phyloP scores from a whole-genome alignment of 2,113 vertebrate genomes.

The Calidris pugnax region DNA sequence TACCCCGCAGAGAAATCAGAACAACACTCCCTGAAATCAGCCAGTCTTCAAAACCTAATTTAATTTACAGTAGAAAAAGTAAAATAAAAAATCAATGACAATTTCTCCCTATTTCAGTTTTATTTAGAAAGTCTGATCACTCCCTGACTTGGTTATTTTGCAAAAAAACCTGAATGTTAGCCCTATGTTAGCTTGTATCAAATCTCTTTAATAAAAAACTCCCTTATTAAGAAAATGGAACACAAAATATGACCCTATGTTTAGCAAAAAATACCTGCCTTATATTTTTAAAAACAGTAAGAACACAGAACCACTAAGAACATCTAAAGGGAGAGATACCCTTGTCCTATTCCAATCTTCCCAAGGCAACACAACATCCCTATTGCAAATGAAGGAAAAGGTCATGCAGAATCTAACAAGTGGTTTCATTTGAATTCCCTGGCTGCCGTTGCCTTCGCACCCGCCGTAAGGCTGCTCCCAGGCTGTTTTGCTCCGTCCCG shows the following conservation, averaged over 20 bases:
- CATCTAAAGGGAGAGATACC: background rate
- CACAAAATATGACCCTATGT: background rate
- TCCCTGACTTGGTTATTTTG: background rate
- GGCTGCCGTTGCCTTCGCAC: background rate
- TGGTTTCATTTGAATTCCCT: background rate
- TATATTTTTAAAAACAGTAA: background rate
- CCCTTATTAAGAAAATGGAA: background rate
- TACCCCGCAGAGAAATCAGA: background rate
- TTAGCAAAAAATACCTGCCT: background rate
- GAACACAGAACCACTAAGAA: background rate
- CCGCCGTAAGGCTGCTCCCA: rapidly evolving
- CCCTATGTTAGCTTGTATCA: background rate
- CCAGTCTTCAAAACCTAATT: background rate
- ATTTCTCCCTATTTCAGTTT: background rate
- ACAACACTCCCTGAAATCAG: background rate
- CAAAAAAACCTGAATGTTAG: background rate
- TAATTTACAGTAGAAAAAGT: background rate
- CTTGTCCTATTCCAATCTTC: background rate
- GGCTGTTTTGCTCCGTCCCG: background rate
- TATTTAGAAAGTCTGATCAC: background rate
- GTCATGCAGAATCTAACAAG: constrained; percentile 22
- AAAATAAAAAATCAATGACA: background rate
- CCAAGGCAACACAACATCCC: background rate
- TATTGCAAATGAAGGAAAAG: constrained; percentile 36
- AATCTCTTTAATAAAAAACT: background rate